Evolutionary conservation across 2,113 vertebrate genomes (phyloP), one percentile per base, ranked within the genome.

Genomic region (Struthio camelus): DNA sequence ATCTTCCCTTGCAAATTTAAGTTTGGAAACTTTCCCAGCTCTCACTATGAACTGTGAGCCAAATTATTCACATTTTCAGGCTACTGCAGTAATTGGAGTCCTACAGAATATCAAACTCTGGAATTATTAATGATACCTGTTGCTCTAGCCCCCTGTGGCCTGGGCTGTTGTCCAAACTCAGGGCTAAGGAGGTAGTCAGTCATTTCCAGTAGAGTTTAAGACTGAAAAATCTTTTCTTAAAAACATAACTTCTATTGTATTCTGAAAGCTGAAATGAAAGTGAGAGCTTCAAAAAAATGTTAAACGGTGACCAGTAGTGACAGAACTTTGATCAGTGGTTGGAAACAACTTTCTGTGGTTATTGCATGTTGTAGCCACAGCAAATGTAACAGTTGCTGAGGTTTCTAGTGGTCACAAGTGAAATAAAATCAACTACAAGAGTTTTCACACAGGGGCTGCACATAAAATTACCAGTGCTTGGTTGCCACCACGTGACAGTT

Each of bases 321-420:
- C 18, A 78, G 64, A 88, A 86, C 79, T 91, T 83, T 96, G 90
- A 90, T 64, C 79, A 66, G 75, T 32, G 82, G 85, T 78, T 96
- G 87, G 34, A 91, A 96, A 83, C 71, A 88, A 36, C 82, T 94
- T 91, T 73, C 72, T 90, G 87, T 70, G 91, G 95, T 93, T 85
- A 71, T 28, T 91, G 67, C 93, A 90, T 51, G 7, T 78, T 78
- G 82, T 64, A 96, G 87, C 87, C 94, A 96, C 90, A 96, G 82
- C 59, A 78, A 95, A 87, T 82, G 89, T 24, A 90, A 94, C 75
- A 96, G 58, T 7, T 50, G 67, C 67, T 91, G 91, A 70, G 79
- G 81, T 70, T 93, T 90, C 71, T 65, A 79, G 85, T 87, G 90
- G 87, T 88, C 82, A 95, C 73, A 94, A 91, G 40, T 61, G 94